Conservation (phyloP, 92 coral and sea anemone genomes). For the Porites evermanni region DNA sequence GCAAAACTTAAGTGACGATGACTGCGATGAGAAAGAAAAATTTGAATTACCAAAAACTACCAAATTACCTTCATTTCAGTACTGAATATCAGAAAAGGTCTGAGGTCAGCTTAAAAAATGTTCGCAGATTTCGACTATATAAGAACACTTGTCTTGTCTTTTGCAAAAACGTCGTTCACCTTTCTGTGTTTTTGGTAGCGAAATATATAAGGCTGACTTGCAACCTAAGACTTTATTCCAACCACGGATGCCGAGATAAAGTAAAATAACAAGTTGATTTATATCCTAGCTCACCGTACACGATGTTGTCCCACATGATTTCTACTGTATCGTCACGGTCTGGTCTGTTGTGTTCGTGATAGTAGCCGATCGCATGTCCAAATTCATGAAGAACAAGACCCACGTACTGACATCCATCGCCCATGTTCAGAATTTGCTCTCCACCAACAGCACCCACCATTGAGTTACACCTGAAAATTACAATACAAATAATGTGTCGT, state of each 20-base stretch:
- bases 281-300: constrained; percentile 50
- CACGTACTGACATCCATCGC: constrained; percentile 82
- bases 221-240: background rate
- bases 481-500: too few species aligned
- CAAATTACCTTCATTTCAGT: too few species aligned
- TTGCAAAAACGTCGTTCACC: too few species aligned
- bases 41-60: too few species aligned
- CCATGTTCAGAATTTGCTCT: constrained; percentile 85
- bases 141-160: too few species aligned
- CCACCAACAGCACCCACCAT: constrained; percentile 87
- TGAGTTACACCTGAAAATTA: constrained; percentile 72
- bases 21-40: too few species aligned
- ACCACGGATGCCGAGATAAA: background rate
- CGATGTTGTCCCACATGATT: constrained; percentile 81
- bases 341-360: constrained; percentile 89
- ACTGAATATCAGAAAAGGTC: too few species aligned
- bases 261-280: background rate
- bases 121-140: background rate
- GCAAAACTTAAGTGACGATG: too few species aligned
- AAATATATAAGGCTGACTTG: background rate
- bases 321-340: constrained; percentile 80
- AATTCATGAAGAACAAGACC: constrained; percentile 87
- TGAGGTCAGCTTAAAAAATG: background rate
- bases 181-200: background rate
- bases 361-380: constrained; percentile 90